Percentiles rank a stretch among this genome's conserved stretches.
These are phyloP conservation scores for Coluber constrictor DNA, from an alignment of 2,797 vertebrate genomes.

Conservation along the genomic window DNA sequence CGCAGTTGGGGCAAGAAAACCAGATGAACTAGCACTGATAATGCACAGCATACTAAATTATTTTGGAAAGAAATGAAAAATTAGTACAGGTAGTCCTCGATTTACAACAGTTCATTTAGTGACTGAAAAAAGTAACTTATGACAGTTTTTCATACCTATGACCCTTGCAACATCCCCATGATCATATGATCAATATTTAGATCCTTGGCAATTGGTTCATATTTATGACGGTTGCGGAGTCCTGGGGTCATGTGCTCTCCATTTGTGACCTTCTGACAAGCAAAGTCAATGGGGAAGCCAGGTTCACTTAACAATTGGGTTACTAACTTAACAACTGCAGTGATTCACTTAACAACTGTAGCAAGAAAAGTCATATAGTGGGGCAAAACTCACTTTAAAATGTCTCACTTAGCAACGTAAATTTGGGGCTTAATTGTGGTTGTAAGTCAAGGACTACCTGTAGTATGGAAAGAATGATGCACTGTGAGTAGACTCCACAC, in stretches of 20 bases:
- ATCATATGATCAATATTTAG: not conserved
- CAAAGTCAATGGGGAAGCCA: too few relatives aligned
- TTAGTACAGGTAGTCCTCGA: not conserved
- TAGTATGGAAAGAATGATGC: not conserved
- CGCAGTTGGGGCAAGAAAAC: not conserved
- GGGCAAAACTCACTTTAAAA: too few relatives aligned
- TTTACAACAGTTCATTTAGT: not conserved
- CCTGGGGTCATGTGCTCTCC: not conserved
- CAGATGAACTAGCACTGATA: not conserved
- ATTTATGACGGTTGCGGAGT: not conserved
- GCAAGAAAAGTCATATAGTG: too few relatives aligned
- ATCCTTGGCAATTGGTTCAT: too few relatives aligned
- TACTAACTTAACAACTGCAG: too few relatives aligned
- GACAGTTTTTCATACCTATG: not conserved
- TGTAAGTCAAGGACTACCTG: not conserved
- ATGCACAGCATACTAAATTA: not conserved
- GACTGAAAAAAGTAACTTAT: not conserved
- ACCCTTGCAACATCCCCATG: not conserved
- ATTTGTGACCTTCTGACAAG: not conserved
- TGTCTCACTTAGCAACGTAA: not conserved
- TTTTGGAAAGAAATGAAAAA: not conserved
- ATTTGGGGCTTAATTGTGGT: not conserved
- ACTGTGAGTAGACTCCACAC: not conserved
- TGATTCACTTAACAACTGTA: too few relatives aligned
- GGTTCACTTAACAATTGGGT: too few relatives aligned